Evolutionary conservation across 2,888 invertebrate genomes (phyloP), one percentile per base, ranked within the genome.

Genomic region (Gonocerus acuteangulatus): DNA sequence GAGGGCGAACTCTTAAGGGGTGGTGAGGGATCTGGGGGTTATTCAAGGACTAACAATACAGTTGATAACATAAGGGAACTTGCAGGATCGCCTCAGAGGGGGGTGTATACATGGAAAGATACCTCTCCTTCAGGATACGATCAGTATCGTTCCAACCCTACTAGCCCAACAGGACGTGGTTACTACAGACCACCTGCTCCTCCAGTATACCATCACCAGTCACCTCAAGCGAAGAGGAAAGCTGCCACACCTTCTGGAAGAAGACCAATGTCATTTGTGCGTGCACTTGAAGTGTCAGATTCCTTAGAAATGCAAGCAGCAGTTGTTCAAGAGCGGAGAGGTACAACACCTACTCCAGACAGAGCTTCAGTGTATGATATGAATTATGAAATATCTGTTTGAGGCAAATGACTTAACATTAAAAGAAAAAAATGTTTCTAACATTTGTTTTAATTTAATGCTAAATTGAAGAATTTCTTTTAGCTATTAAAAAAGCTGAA

Each of bases 361-460:
- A 85, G 91, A 71, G 86, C 88, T 71, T 90, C 90, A 76, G 88
- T 91, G 68, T 93, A 93, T 77, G 92, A 93, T 76, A 90, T 90
- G 86, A 93, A 91, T 80, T 92, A 93, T 77, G 93, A 93, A 77
- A 93, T 93, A 79, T 91, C 91, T 69, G 92, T 93, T 81, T 93
- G 54, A 54, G 54, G 39, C 42, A 3, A 39, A 39, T 39, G 27
- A 27, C 27, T 27, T 27, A 6, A 27, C 9, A 27, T 27, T 27
- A 27, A 27, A 27, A 9, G 27, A 6, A 6, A 9, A 27, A n/a
- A 27, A 27, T 9, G 4, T 27, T 27, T 6, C 4, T 27, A 9
- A 27, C 27, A 27, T 6, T 27, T 27, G n/a, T 27, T 27, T 27
- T 4, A 27, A 27, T 27, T 27, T 27, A 27, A 27, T 27, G 27